Evolutionary conservation across 2,888 invertebrate species (phyloP), one percentile per base, ranked within the genome.

Genomic region (Xylocampa areola): DNA sequence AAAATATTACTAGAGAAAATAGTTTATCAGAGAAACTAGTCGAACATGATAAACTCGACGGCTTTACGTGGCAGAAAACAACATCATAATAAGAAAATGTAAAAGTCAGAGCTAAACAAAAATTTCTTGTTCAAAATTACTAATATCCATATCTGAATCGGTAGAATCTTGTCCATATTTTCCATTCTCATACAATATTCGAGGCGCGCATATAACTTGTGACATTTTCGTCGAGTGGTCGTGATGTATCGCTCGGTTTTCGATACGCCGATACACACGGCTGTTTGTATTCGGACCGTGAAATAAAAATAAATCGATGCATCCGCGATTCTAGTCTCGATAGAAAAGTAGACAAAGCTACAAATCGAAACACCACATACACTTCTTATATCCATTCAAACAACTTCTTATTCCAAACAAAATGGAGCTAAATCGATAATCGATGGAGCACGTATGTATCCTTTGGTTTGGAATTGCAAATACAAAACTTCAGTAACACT

Each of bases 301-400:
- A 82, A 79, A 83, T 79, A 80, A 78, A 73, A 76, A 68, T 70
- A 67, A 67, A 69, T 52, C 55, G 59, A 74, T 68, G 60, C 48
- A 57, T 43, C 35, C 39, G 27, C 21, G 40, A 63, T 47, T 63
- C 40, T 50, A 50, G 33, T 40, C 39, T 48, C 33, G 14, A 51
- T 23, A 32, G 8, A 30, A 6, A 60, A 39, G 25, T 27, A 14
- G 5, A 16, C 47, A 10, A 50, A 60, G 35, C 32, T 43, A 32
- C 19, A 32, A 43, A 54, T 32, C 35, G 7, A 41, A 47, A 47
- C 13, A 51, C 25, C 6, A 10, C 6, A 11, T 29, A 4, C 16
- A 3, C 49, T 40, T 8, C 5, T 33, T 43, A 4, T 53, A 11
- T 16, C 1, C 17, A n/a, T n/a, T n/a, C n/a, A n/a, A n/a, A n/a